Evolutionary conservation across 2,888 invertebrate species (phyloP).

Genomic region (Amphipoea lucens): DNA sequence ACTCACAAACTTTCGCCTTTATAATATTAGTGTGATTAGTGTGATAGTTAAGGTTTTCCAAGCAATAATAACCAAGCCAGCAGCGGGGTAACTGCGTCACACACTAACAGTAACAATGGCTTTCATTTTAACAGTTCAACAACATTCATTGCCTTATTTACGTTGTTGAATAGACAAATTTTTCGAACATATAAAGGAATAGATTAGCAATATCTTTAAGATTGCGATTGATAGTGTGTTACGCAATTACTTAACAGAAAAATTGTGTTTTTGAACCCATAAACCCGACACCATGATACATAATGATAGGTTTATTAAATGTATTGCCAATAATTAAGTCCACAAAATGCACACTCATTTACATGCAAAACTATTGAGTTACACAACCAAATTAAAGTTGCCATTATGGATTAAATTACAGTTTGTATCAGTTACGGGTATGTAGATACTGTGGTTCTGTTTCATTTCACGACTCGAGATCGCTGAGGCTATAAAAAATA

Average conservation of each 20-base stretch:
- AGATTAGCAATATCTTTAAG: too few species aligned
- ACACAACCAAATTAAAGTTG: slow-evolving; percentile 2
- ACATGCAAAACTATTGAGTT: slow-evolving; percentile 8
- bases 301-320: too few species aligned
- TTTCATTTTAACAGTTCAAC: too few species aligned
- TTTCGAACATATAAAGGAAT: too few species aligned
- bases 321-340: not conserved
- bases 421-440: not conserved
- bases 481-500: not conserved
- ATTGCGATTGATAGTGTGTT: too few species aligned
- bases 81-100: too few species aligned
- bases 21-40: too few species aligned
- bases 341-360: slow-evolving; percentile 5
- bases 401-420: not conserved
- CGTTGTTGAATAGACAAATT: too few species aligned
- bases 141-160: too few species aligned
- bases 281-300: not conserved
- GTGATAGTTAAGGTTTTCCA: too few species aligned
- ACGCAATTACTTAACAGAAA: not conserved
- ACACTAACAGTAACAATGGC: too few species aligned
- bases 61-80: not conserved
- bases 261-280: not conserved
- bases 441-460: not conserved
- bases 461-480: not conserved
- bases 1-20: too few species aligned